Conservation (phyloP, 2,113 vertebrate species). For the Eurypyga helias region DNA sequence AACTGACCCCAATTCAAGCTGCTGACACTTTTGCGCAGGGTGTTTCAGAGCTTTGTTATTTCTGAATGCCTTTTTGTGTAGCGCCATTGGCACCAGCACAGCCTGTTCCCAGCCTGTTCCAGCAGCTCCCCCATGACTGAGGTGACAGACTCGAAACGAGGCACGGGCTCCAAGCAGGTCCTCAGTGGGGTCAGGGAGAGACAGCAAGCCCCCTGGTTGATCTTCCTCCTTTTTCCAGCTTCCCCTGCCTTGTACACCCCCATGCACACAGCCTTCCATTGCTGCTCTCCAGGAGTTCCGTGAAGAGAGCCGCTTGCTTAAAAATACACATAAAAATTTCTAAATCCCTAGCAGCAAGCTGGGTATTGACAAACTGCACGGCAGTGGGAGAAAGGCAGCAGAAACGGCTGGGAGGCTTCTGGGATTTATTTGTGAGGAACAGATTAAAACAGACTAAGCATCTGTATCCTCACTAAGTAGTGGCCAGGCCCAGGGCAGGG, state of each 20-base stretch:
- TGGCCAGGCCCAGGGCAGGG: neutral
- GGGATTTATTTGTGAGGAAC: neutral
- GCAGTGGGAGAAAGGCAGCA: neutral
- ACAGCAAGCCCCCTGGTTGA: neutral
- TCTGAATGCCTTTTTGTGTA: constrained; percentile 67
- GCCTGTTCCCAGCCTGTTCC: constrained; percentile 63
- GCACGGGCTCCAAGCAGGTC: neutral
- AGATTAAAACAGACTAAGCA: constrained; percentile 13
- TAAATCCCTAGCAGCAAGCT: neutral
- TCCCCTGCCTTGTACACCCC: neutral
- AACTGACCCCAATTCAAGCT: constrained; percentile 55
- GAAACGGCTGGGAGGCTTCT: neutral
- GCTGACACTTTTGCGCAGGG: constrained; percentile 43
- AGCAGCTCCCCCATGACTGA: constrained; percentile 27
- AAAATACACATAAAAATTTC: neutral
- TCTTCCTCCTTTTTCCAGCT: neutral
- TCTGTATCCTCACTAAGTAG: neutral
- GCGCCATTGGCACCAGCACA: constrained; percentile 24
- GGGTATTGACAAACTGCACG: neutral
- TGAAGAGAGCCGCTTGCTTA: neutral
- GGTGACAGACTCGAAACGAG: constrained; percentile 7
- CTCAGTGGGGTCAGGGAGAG: constrained; percentile 10
- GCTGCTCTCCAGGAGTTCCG: neutral
- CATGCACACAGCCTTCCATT: neutral
- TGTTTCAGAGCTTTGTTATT: constrained; percentile 56